phyloP scores from a whole-genome alignment of 2,797 vertebrate genomes.

The Neomorphus geoffroyi region DNA sequence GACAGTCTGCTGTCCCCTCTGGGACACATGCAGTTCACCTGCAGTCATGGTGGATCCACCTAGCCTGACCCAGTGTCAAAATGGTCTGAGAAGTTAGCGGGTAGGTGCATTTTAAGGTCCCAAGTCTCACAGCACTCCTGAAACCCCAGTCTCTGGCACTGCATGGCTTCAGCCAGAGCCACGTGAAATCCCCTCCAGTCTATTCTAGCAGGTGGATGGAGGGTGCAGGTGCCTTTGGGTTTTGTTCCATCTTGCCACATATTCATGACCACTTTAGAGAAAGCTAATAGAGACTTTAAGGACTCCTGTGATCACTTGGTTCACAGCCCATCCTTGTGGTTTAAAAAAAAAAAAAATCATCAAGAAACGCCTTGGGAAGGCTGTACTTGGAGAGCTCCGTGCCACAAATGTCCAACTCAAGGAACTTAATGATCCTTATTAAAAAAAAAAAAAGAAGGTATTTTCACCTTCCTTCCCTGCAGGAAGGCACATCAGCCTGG shows the following conservation, averaged over 20 bases:
- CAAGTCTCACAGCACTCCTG: background rate
- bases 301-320: background rate
- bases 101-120: background rate
- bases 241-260: background rate
- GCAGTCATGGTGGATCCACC: accelerated
- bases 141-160: background rate
- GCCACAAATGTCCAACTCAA: background rate
- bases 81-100: background rate
- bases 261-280: background rate
- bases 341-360: background rate
- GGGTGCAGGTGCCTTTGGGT: background rate
- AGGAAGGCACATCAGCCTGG: background rate
- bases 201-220: background rate
- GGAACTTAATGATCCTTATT: background rate
- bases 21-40: accelerated
- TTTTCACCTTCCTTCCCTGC: background rate
- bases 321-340: background rate
- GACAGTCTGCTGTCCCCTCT: background rate
- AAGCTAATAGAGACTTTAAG: background rate
- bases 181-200: background rate
- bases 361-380: background rate
- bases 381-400: background rate
- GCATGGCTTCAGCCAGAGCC: background rate
- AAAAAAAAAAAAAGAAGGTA: background rate
- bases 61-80: background rate